Evolutionary conservation across 2,113 vertebrate species (phyloP).

Genomic region (Oreochromis niloticus): DNA sequence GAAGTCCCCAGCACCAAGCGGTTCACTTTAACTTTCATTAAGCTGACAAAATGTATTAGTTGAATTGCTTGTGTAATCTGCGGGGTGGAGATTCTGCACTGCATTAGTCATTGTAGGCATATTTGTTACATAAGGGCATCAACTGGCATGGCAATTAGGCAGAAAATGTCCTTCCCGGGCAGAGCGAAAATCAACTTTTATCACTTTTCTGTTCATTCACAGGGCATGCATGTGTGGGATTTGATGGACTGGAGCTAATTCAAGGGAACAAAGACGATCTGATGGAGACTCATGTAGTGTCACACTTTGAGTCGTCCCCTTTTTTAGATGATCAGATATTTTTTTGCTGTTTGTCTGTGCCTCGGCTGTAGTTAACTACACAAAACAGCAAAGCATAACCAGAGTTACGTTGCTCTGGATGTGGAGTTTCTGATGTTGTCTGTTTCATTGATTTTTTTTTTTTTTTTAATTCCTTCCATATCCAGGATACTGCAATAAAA

Average conservation of each 20-base stretch:
- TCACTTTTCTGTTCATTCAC: constrained; percentile 50
- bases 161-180: constrained; percentile 12
- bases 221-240: neutral
- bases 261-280: constrained; percentile 3
- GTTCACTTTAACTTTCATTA: constrained; percentile 44
- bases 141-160: constrained; percentile 67
- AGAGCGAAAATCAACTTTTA: constrained; percentile 36
- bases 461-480: neutral
- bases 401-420: neutral
- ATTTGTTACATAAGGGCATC: constrained; percentile 70
- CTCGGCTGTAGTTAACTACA: neutral
- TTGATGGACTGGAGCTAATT: neutral
- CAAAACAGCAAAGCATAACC: neutral
- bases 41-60: constrained; percentile 31
- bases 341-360: neutral
- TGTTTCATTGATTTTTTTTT: neutral
- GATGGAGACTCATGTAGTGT: constrained; percentile 5
- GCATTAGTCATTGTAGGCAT: constrained; percentile 55
- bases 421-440: neutral
- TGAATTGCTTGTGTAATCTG: constrained; percentile 38
- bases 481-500: neutral
- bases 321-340: constrained; percentile 1
- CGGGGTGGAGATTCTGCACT: constrained; percentile 30
- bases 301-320: neutral
- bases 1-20: neutral